Percentiles rank a stretch among this genome's conserved stretches.
Evolutionary conservation across 2,797 vertebrate species (phyloP).

Genomic region (Mus spretus): DNA sequence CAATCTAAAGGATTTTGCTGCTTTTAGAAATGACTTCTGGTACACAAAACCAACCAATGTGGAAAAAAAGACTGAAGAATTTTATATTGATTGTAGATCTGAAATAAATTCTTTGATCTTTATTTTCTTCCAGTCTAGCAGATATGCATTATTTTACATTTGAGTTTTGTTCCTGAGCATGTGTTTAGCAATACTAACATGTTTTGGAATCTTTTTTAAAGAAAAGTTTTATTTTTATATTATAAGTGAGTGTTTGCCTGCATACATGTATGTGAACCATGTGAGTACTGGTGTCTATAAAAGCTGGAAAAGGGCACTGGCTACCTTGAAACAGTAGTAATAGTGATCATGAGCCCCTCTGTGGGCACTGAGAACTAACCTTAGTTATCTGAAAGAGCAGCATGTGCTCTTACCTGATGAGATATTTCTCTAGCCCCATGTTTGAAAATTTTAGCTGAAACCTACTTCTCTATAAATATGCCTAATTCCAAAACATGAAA

Average conservation of each 20-base stretch:
- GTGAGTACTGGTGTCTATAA: no score
- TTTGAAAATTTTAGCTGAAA: neutral
- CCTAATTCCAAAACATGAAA: neutral
- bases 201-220: neutral
- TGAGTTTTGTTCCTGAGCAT: neutral
- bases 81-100: conserved; percentile 7
- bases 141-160: neutral
- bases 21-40: neutral
- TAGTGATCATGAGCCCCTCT: neutral
- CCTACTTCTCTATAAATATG: neutral
- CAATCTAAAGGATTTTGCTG: neutral
- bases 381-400: neutral
- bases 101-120: neutral
- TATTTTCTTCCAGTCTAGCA: neutral
- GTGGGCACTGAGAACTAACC: no score
- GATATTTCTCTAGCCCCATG: neutral
- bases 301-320: no score
- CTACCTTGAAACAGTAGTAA: neutral
- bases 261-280: neutral
- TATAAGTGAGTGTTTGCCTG: neutral
- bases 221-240: neutral
- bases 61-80: neutral
- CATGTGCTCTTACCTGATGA: neutral
- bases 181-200: neutral
- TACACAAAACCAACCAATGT: neutral